Evolutionary conservation across 2,113 vertebrate genomes (phyloP).

Genomic region (Butorides virescens): DNA sequence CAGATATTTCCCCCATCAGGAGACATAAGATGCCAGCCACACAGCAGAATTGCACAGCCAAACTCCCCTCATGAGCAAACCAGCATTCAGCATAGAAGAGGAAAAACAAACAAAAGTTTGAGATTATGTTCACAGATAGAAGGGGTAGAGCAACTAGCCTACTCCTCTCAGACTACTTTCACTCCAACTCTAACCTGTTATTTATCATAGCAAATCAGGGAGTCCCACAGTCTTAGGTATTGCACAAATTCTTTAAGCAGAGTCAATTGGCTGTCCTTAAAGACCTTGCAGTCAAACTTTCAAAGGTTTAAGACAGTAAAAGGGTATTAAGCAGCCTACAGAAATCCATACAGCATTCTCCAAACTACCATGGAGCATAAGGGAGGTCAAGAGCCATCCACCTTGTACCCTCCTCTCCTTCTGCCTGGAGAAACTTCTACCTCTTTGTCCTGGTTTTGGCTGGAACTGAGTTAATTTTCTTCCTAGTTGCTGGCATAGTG

Average conservation of each 20-base stretch:
- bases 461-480: too few relatives aligned
- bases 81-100: neutral
- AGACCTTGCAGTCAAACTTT: neutral
- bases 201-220: neutral
- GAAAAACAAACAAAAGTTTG: neutral
- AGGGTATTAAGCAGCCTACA: neutral
- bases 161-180: neutral
- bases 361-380: accelerated
- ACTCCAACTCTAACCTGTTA: neutral
- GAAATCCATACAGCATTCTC: neutral
- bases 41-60: neutral
- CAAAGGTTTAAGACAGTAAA: neutral
- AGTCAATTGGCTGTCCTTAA: neutral
- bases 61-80: neutral
- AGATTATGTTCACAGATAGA: neutral
- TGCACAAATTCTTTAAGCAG: neutral
- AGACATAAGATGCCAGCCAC: neutral
- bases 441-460: too few relatives aligned
- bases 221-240: neutral
- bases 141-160: neutral
- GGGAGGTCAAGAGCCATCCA: neutral
- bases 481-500: too few relatives aligned
- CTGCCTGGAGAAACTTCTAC: neutral
- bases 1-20: neutral
- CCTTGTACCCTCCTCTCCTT: neutral